These are phyloP conservation scores for Channa argus DNA, from an alignment of 2,113 vertebrate species.

Conservation along the genomic window DNA sequence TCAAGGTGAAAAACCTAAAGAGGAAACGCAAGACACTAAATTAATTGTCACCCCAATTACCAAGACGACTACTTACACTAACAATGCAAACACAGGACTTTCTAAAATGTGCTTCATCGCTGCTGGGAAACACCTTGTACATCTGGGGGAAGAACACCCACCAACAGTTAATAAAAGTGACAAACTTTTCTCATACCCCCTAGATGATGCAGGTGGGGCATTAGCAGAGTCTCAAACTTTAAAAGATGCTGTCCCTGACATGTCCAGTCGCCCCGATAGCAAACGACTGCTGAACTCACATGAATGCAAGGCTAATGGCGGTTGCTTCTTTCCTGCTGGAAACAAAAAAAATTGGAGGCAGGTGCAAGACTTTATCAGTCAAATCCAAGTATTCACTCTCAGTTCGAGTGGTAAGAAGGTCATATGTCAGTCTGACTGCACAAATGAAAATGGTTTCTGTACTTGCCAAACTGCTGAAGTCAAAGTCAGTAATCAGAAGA, in stretches of 20 bases:
- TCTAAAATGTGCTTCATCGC: slow-evolving; percentile 10
- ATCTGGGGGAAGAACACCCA: slow-evolving; percentile 43
- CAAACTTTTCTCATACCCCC: slow-evolving; percentile 25
- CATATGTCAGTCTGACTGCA: slow-evolving; percentile 48
- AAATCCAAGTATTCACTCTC: slow-evolving; percentile 28
- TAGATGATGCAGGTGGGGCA: slow-evolving; percentile 37
- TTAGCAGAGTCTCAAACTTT: slow-evolving; percentile 43
- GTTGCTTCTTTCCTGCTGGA: slow-evolving; percentile 20
- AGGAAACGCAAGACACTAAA: slow-evolving; percentile 8
- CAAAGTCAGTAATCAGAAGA: slow-evolving; percentile 1
- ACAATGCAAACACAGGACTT: slow-evolving; percentile 4
- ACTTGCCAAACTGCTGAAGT: slow-evolving; percentile 37
- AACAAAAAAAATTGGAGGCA: slow-evolving; percentile 32
- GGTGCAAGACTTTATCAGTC: slow-evolving; percentile 38
- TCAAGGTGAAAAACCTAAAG: slow-evolving; percentile 13
- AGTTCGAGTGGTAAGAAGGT: slow-evolving; percentile 41
- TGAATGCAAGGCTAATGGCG: slow-evolving; percentile 34
- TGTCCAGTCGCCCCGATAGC: slow-evolving; percentile 52
- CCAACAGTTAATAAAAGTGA: slow-evolving; percentile 43
- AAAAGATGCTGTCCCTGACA: slow-evolving; percentile 32
- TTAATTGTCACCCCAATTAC: neutral
- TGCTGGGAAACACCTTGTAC: slow-evolving; percentile 19
- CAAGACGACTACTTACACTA: neutral
- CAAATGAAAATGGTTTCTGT: slow-evolving; percentile 33
- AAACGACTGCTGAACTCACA: slow-evolving; percentile 48